Conservation (phyloP, 2,888 invertebrate species). For the Microctonus hyperodae region DNA sequence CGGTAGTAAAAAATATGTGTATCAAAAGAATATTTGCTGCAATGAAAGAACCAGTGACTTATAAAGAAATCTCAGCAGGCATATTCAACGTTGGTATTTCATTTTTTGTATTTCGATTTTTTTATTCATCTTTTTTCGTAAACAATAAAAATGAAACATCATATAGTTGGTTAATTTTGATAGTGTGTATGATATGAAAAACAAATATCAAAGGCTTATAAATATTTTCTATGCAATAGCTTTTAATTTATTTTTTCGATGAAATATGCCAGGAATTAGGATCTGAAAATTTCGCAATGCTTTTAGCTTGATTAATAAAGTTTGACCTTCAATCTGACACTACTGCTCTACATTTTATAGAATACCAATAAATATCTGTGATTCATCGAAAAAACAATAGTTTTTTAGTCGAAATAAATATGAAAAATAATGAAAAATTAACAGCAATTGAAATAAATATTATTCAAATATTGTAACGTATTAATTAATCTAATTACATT, state of each 20-base stretch:
- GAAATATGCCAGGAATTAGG: neutral
- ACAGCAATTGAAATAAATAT: neutral
- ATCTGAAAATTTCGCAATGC: neutral
- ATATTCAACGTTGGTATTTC: neutral
- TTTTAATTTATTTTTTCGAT: neutral
- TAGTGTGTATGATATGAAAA: neutral
- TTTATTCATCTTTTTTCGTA: neutral
- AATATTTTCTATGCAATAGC: neutral
- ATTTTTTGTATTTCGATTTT: neutral
- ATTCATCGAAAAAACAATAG: too few species aligned
- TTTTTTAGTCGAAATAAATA: too few species aligned
- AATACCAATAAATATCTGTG: too few species aligned
- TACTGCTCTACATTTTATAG: too few species aligned
- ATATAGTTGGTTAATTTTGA: neutral
- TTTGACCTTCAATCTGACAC: neutral
- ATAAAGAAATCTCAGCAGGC: neutral
- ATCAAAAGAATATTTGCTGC: neutral
- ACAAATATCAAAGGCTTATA: neutral
- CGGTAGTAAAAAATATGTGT: neutral
- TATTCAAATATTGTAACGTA: neutral
- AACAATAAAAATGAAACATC: neutral
- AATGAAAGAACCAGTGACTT: neutral
- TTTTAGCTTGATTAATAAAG: constrained; percentile 7
- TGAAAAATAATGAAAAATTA: neutral
- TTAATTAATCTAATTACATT: too few species aligned